Evolutionary conservation across 2,888 invertebrate genomes (phyloP), one percentile per base, ranked within the genome.

Genomic region (Andrena bucephala): DNA sequence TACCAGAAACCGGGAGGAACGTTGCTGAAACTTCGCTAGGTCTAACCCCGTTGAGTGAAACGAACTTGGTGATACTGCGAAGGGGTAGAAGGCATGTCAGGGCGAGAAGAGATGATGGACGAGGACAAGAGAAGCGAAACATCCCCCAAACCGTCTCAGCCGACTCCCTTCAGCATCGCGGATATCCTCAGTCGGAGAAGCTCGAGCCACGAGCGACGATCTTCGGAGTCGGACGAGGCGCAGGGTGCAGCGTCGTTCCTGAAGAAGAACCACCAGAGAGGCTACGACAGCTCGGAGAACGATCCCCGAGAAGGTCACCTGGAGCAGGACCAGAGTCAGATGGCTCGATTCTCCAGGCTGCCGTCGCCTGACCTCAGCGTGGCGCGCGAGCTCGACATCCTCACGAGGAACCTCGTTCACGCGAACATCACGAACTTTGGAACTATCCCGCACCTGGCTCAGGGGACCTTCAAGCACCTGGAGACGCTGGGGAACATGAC

Each of bases 111-210:
- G 71, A 70, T 67, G 29, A 90, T 91, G 90, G 91, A 92, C 36
- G 90, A 91, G 36, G 87, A 89, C 8, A 89, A 90, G 8, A 86
- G 88, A 59, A 91, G 90, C 80, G 92, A 92, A 33, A 83, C 88
- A 0, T 92, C 91, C 2, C 90, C 93, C 6, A 93, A 91, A 87
- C 89, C 90, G 3, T 91, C 91, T 16, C 91, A 90, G 42, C 92
- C 93, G 24, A 94, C 94, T 6, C 94, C 94, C 0, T 94, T 94
- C 85, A 93, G 93, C 75, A 94, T 94, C 77, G 93, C 93, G 0
- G 93, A 94, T 63, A 94, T 94, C n/a, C 85, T 94, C 36, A 93
- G 92, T 66, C 88, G 92, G 7, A 79, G 85, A 62, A 88, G 48
- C 59, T 5, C 74, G 29, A 68, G 74, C 1, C 48, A 76, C 52